A percentile compares a stretch with the other conserved stretches of the same genome.
These are phyloP conservation scores for Xestia rhomboidea DNA, from an alignment of 2,888 invertebrate species.

Conservation along the genomic window DNA sequence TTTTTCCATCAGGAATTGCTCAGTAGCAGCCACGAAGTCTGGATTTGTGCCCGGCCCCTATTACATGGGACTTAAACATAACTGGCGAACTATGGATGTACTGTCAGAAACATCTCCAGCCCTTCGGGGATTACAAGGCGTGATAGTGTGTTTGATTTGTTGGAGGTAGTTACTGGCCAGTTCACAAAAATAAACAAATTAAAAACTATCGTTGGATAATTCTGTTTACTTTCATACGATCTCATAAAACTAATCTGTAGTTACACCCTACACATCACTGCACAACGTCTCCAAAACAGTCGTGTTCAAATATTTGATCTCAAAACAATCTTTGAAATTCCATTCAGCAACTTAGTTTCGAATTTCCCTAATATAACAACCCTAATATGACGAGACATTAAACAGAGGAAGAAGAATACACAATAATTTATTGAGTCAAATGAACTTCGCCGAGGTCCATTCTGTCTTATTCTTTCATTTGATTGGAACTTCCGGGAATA, in stretches of 20 bases:
- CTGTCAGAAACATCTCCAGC: too few relatives aligned
- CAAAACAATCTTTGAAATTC: conserved; percentile 18
- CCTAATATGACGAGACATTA: conserved; percentile 37
- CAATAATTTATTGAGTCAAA: conserved; percentile 39
- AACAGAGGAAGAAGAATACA: conserved; percentile 44
- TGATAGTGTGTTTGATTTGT: too few relatives aligned
- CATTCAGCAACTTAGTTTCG: conserved; percentile 1
- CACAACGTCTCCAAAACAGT: neutral
- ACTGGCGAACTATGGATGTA: too few relatives aligned
- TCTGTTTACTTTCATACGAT: neutral
- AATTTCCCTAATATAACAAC: conserved; percentile 31
- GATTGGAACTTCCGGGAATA: conserved; percentile 41
- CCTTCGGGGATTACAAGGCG: too few relatives aligned
- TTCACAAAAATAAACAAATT: neutral
- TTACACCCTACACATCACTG: neutral
- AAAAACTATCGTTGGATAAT: neutral
- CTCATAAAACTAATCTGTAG: neutral
- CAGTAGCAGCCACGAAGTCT: too few relatives aligned
- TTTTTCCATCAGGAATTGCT: too few relatives aligned
- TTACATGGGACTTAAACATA: too few relatives aligned
- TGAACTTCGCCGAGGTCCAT: conserved; percentile 11
- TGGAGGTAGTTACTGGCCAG: neutral
- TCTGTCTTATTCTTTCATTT: conserved; percentile 44
- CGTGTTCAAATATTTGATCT: conserved; percentile 1
- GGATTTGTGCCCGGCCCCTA: too few relatives aligned